These are phyloP conservation scores for Hyla sarda DNA, from an alignment of 2,113 vertebrate species.

Conservation along the genomic window DNA sequence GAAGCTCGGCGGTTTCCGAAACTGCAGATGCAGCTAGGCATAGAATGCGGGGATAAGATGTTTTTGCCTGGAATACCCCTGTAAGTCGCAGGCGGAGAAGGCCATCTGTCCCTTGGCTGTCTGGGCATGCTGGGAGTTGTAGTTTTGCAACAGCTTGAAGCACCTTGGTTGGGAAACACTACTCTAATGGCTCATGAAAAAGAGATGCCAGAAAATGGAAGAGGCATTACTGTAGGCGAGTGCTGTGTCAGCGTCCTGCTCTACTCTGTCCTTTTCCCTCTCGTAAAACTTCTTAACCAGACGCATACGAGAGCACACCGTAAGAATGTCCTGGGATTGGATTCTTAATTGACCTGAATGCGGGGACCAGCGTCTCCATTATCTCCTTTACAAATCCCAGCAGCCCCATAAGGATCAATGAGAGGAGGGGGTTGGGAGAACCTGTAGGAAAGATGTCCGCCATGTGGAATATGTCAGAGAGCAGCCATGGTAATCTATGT, in stretches of 20 bases:
- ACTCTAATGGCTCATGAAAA: too few relatives aligned
- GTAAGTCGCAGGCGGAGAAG: too few relatives aligned
- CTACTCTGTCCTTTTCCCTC: neutral
- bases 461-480: neutral
- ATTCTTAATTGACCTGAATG: neutral
- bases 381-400: neutral
- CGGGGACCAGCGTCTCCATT: neutral
- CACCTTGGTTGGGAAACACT: too few relatives aligned
- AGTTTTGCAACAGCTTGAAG: too few relatives aligned
- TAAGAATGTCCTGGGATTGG: neutral
- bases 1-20: too few relatives aligned
- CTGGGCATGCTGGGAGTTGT: too few relatives aligned
- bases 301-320: neutral
- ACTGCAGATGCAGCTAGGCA: too few relatives aligned
- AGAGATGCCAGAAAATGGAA: too few relatives aligned
- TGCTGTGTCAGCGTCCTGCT: constrained; percentile 10
- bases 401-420: neutral
- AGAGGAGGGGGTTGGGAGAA: neutral
- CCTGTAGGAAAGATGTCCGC: neutral
- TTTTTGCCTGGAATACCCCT: too few relatives aligned
- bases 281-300: neutral
- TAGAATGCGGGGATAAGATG: too few relatives aligned
- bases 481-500: too few relatives aligned
- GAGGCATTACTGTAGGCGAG: neutral
- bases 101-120: too few relatives aligned